A percentile compares a stretch with the other conserved stretches of the same genome.
These are phyloP conservation scores for Acanthiza pusilla DNA, from an alignment of 2,797 vertebrate species.

Conservation along the genomic window DNA sequence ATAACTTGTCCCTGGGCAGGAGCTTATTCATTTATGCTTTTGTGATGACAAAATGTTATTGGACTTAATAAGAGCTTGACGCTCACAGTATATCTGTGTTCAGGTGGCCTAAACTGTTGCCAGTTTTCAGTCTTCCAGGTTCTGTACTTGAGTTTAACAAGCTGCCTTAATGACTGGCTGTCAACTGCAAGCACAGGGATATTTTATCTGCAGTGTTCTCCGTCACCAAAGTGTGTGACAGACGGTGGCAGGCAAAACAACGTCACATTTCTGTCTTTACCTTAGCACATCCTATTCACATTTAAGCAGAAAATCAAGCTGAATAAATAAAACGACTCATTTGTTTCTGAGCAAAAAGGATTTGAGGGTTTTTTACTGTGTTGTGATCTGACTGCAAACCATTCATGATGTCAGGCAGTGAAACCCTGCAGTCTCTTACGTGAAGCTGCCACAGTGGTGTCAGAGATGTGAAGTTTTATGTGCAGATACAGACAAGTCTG, in stretches of 20 bases:
- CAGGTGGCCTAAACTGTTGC: background rate
- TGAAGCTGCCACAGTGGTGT: background rate
- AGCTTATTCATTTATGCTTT: background rate
- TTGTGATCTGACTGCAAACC: background rate
- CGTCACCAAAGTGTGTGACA: background rate
- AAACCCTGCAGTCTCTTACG: background rate
- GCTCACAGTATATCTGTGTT: background rate
- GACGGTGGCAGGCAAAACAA: background rate
- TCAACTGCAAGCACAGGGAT: background rate
- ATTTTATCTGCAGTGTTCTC: background rate
- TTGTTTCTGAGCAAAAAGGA: background rate
- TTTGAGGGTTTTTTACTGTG: background rate
- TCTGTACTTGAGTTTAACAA: background rate
- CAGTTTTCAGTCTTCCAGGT: background rate
- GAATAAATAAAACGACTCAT: background rate
- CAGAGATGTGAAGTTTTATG: background rate
- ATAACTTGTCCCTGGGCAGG: background rate
- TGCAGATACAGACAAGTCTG: background rate
- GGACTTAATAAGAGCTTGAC: background rate
- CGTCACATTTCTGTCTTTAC: background rate
- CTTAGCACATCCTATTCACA: background rate
- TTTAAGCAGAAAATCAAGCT: background rate
- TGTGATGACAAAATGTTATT: background rate
- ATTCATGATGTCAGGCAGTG: background rate
- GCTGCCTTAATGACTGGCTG: background rate